Percentiles rank a stretch among this genome's conserved stretches.
These are phyloP conservation scores for Onychomys leucogaster DNA, from an alignment of 2,797 vertebrate genomes.

Conservation along the genomic window DNA sequence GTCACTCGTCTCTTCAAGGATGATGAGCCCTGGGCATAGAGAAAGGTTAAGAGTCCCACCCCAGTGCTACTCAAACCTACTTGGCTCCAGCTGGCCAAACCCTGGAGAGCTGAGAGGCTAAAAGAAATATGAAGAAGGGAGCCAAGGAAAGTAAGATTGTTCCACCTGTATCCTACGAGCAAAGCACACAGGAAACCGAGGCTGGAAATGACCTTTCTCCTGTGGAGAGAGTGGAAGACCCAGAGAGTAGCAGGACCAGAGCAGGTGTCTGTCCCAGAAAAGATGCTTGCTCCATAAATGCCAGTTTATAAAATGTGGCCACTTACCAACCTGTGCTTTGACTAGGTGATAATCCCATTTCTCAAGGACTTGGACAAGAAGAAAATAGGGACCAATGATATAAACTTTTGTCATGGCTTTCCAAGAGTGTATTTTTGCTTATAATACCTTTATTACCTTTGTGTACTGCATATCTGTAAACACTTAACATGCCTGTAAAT, in stretches of 20 bases:
- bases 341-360: not conserved
- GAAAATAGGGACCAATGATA: not conserved
- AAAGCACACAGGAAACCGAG: not conserved
- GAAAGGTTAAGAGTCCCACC: not conserved
- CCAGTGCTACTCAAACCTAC: not conserved
- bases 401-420: not conserved
- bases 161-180: not conserved
- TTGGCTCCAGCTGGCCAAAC: not conserved
- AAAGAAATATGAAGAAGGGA: not conserved
- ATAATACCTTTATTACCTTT: not conserved
- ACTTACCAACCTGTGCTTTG: not conserved
- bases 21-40: not conserved
- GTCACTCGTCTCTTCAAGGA: not conserved
- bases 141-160: not conserved
- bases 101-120: not conserved
- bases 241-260: not conserved
- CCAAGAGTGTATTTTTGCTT: not conserved
- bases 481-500: not conserved
- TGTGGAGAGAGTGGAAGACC: not conserved
- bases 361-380: not conserved
- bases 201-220: not conserved
- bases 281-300: not conserved
- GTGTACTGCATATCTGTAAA: not conserved
- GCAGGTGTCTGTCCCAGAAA: too few relatives aligned
- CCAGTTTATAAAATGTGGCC: not conserved